Evolutionary conservation across 2,888 invertebrate species (phyloP), one percentile per base, ranked within the genome.

Genomic region (Abrostola triplasia): DNA sequence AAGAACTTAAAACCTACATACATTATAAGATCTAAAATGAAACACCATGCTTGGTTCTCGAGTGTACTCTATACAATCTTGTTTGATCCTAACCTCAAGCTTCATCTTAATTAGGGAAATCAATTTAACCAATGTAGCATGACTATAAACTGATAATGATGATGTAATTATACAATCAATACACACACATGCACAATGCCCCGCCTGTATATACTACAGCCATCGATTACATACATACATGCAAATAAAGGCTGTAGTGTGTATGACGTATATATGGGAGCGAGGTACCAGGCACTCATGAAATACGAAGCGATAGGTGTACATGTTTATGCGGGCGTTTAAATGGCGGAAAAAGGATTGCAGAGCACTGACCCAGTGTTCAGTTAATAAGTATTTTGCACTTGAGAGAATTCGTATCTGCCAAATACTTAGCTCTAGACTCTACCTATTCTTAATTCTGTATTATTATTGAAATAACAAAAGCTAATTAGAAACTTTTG

Each of bases 91-190:
- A 71, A 71, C 67, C 79, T 76, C 64, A 67, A 73, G 67, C 71
- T 67, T 80, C 80, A 81, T 80, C 81, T 85, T 85, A 87, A 90
- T 88, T 86, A 86, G 84, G 84, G 82, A 87, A 88, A 90, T 89
- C 87, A 88, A 88, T 89, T 84, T 82, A 82, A 78, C 81, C 81
- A 83, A 84, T 81, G 84, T 84, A 81, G 85, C 84, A 86, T 86
- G 84, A 86, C 88, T 86, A 87, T 86, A 76, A 79, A 77, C 82
- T 81, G 84, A 84, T 90, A 88, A 89, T 90, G 77, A 83, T 79
- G 88, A 83, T 80, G 86, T 87, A 88, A 90, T 89, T 87, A 88
- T 76, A 76, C 81, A 79, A 86, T 84, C 85, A 83, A 84, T 76
- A 72, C 74, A 40, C 78, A 76, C 74, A 79, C 76, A 76, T 53